Percentiles rank a stretch among this genome's conserved stretches.
Evolutionary conservation across 2,888 invertebrate genomes (phyloP).

Genomic region (Abrostola tripartita): DNA sequence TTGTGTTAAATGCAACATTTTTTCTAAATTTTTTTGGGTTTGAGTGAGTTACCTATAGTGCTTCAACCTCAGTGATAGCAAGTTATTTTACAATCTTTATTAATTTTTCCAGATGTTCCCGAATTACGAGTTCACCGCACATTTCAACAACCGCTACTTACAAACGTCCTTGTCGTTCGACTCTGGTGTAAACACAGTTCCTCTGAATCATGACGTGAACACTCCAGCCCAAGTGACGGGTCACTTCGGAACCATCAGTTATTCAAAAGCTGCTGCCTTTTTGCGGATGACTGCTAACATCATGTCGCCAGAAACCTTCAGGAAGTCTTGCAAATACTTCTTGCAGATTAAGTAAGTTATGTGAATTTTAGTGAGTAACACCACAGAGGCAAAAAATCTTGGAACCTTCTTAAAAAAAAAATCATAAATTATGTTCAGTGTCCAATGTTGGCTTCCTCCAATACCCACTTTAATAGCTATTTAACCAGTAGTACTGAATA

Average conservation of each 20-base stretch:
- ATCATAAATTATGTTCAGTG: too few relatives aligned
- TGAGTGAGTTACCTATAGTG: too few relatives aligned
- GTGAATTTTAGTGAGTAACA: neutral
- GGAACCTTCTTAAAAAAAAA: too few relatives aligned
- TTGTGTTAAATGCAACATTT: too few relatives aligned
- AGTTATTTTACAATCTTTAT: neutral
- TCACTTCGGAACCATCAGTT: constrained; percentile 91
- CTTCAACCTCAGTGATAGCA: neutral
- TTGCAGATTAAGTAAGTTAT: constrained; percentile 84
- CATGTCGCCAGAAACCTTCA: constrained; percentile 72
- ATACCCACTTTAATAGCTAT: too few relatives aligned
- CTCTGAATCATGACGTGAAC: constrained; percentile 89
- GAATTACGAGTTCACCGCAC: constrained; percentile 90
- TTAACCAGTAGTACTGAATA: too few relatives aligned
- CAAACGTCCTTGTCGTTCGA: constrained; percentile 89
- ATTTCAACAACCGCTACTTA: constrained; percentile 91
- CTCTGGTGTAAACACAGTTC: constrained; percentile 78
- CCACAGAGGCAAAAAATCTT: too few relatives aligned
- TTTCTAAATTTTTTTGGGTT: too few relatives aligned
- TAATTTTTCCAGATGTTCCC: constrained; percentile 86
- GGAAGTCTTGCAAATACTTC: constrained; percentile 73
- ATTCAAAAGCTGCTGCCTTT: constrained; percentile 89
- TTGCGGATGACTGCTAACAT: constrained; percentile 79
- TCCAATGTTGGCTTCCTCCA: too few relatives aligned
- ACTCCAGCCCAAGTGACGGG: constrained; percentile 89